Evolutionary conservation across 2,888 invertebrate genomes (phyloP), one percentile per base, ranked within the genome.

Genomic region (Diabrotica balteata): DNA sequence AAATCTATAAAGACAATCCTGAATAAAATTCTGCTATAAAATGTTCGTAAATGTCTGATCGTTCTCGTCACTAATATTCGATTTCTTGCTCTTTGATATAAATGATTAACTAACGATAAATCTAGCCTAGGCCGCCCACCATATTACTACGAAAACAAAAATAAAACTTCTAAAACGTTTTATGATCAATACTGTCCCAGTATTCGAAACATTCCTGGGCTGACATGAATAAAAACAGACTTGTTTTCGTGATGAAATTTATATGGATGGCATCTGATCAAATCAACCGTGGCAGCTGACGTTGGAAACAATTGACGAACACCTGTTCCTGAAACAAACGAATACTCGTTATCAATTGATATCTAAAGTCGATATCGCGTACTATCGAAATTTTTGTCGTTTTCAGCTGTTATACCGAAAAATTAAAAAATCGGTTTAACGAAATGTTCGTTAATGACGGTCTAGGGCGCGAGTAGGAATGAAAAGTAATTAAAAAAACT

Each of bases 271-370:
- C 69, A 65, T 66, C 66, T 62, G 68, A 71, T 69, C 71, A 65
- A 59, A 65, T 68, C 59, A 69, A 55, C 68, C 66, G 66, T 68
- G 71, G 64, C 73, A 72, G 70, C 67, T 73, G 73, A 72, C 70
- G 69, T 69, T 67, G 61, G 67, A 63, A 67, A 73, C 70, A 72
- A 73, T 73, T 71, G 72, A 72, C 69, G 68, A 67, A 72, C 73
- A 73, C 73, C 73, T 73, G 73, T 72, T 73, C 63, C 62, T 73
- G 73, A 73, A 68, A 67, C 67, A 65, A 64, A 65, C 67, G 60
- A 58, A 62, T 59, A 59, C 57, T 22, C 58, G 65, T 58, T 66
- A 69, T 67, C 71, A 68, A 71, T 71, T 69, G 69, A 71, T 66
- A 67, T 69, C 67, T 57, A 57, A 51, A 61, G 55, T 66, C 65